Evolutionary conservation across 1,140 invertebrate genomes (phyloP), one percentile per base, ranked within the genome.

Genomic region (Araneus ventricosus): DNA sequence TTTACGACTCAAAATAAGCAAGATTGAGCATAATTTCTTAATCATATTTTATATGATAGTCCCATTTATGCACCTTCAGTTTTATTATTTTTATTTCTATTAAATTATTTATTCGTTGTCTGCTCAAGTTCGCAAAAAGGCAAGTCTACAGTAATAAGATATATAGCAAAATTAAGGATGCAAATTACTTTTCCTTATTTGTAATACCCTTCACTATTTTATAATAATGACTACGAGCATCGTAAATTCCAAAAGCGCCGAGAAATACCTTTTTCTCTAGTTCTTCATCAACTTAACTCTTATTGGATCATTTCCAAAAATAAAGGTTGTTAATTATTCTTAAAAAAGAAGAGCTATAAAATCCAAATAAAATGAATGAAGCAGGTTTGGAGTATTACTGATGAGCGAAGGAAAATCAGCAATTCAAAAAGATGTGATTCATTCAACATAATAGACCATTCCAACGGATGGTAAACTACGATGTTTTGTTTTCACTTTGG

Each of bases 271-370:
- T 52, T 63, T 63, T 63, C 59, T 24, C n/a, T 22, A 63, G 59
- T 63, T 63, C 59, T n/a, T n/a, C 59, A 24, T n/a, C n/a, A n/a
- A 63, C 59, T n/a, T 63, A 7, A 20, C 22, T 63, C 59, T 63
- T 22, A 63, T 63, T 24, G n/a, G 22, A n/a, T 63, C 24, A 63
- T 20, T 24, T 63, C 59, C 63, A 70, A 70, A 70, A 70, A 34
- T 70, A 70, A 63, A 63, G 59, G 59, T 63, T 63, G 45, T 52
- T 30, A 70, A 70, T 70, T 70, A 70, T 70, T 70, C 63, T 70
- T 14, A 70, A 70, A 70, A 63, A 24, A 7, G 5, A n/a, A 63
- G n/a, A n/a, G 27, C 63, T 27, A 70, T 70, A 70, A 70, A 70
- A 70, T 3, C 30, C 63, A 4, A 34, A 70, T 70, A 70, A 70